These are phyloP conservation scores for Drosophila seclusa DNA, from an alignment of 2,888 invertebrate genomes.

Conservation along the genomic window DNA sequence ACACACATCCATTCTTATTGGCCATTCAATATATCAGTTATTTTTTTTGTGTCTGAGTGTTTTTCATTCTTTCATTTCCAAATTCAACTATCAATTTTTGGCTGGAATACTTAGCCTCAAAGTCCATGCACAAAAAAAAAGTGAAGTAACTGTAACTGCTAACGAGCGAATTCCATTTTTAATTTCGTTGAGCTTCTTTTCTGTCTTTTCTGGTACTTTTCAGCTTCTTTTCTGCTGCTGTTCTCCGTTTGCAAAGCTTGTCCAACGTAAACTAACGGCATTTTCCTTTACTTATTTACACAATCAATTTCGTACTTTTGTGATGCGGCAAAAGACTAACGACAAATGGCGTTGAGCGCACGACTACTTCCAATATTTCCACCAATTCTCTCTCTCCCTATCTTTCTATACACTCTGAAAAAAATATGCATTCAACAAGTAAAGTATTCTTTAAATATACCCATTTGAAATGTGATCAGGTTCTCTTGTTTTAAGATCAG, in stretches of 20 bases:
- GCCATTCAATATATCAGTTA: conserved; percentile 39
- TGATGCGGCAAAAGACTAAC: conserved; percentile 65
- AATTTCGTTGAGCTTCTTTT: conserved; percentile 59
- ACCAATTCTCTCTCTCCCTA: background rate
- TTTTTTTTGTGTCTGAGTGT: conserved; percentile 20
- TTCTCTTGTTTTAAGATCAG: background rate
- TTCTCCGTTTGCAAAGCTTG: conserved; percentile 48
- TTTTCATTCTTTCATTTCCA: conserved; percentile 3
- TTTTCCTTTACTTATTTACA: conserved; percentile 80
- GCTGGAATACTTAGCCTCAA: conserved; percentile 61
- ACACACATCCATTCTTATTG: conserved; percentile 19
- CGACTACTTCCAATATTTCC: conserved; percentile 14
- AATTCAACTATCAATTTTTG: conserved; percentile 55
- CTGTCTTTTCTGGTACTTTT: conserved; percentile 33
- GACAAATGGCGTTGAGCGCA: conserved; percentile 39
- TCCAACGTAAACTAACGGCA: conserved; percentile 80
- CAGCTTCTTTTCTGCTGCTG: conserved; percentile 3
- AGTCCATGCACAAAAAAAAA: conserved; percentile 66
- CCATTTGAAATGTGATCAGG: background rate
- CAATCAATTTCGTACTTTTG: conserved; percentile 78
- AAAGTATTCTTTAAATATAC: background rate
- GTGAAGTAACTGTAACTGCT: conserved; percentile 47
- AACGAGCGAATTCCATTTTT: conserved; percentile 80
- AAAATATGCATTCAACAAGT: background rate
- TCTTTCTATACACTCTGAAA: conserved; percentile 1